Evolutionary conservation across 2,888 invertebrate species (phyloP).

Genomic region (Ectemnius cavifrons): DNA sequence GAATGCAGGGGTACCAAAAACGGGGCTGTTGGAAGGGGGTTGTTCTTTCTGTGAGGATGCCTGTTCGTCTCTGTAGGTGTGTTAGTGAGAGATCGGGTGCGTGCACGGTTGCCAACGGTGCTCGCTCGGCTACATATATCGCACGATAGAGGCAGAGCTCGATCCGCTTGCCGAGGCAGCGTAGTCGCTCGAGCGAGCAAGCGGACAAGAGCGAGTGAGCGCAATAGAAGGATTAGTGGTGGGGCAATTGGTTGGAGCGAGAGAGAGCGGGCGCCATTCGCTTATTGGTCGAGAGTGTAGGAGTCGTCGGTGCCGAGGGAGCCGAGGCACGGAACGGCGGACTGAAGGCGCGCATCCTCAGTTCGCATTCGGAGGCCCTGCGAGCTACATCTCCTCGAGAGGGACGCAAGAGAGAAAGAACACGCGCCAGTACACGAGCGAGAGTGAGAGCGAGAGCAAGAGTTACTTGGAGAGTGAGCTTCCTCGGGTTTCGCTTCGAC

Average conservation of each 20-base stretch:
- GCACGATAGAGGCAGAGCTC: no score
- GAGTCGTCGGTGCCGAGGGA: slow-evolving; percentile 15
- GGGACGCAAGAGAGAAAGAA: slow-evolving; percentile 22
- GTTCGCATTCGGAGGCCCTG: slow-evolving; percentile 72
- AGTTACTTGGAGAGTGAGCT: slow-evolving; percentile 7
- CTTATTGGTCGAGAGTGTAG: slow-evolving; percentile 24
- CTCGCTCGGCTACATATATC: no score
- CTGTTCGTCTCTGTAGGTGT: no score
- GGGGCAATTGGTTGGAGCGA: background rate
- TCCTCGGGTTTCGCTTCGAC: no score
- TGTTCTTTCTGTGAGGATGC: no score
- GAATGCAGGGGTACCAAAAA: no score
- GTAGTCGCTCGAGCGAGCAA: background rate
- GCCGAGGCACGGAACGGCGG: slow-evolving; percentile 35
- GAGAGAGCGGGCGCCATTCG: slow-evolving; percentile 44
- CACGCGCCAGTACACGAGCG: slow-evolving; percentile 19
- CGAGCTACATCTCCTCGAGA: slow-evolving; percentile 60
- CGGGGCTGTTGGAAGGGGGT: no score
- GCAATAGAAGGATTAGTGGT: no score
- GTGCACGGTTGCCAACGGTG: no score
- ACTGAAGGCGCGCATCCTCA: slow-evolving; percentile 55
- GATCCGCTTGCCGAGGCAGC: no score
- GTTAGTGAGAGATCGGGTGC: no score
- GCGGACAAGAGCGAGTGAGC: no score
- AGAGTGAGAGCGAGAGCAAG: slow-evolving; percentile 4